phyloP scores from a whole-genome alignment of 2,888 invertebrate genomes.

The Clepsis dumicolana region DNA sequence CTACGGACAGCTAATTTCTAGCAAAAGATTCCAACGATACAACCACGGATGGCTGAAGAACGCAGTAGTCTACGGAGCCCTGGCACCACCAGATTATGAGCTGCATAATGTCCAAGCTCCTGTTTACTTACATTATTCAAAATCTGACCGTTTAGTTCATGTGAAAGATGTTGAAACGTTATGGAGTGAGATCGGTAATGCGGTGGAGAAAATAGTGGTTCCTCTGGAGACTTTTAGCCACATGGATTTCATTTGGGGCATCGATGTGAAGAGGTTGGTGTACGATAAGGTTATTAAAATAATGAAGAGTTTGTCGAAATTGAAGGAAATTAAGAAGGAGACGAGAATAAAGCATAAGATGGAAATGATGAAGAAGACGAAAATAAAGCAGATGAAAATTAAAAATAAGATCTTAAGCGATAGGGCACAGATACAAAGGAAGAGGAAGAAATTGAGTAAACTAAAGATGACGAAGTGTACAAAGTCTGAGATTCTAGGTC shows the following conservation, averaged over 20 bases:
- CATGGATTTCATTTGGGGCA: slow-evolving; percentile 88
- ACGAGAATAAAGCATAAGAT: too few relatives aligned
- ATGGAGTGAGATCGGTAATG: slow-evolving; percentile 70
- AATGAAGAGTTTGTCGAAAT: slow-evolving; percentile 55
- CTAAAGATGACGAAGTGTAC: too few relatives aligned
- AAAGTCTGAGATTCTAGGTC: too few relatives aligned
- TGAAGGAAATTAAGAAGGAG: not conserved
- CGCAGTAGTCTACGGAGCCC: slow-evolving; percentile 71
- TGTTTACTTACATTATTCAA: slow-evolving; percentile 84
- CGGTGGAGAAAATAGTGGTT: slow-evolving; percentile 78
- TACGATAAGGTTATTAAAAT: slow-evolving; percentile 79
- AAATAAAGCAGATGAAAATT: too few relatives aligned
- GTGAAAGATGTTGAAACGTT: slow-evolving; percentile 75
- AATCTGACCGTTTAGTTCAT: slow-evolving; percentile 86
- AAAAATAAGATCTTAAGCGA: too few relatives aligned
- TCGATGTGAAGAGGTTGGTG: slow-evolving; percentile 79
- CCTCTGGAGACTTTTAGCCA: slow-evolving; percentile 85
- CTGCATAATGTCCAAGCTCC: slow-evolving; percentile 79
- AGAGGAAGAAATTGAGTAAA: too few relatives aligned
- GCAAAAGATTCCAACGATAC: slow-evolving; percentile 69
- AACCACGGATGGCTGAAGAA: slow-evolving; percentile 79
- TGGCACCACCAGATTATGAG: slow-evolving; percentile 82
- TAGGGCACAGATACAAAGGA: too few relatives aligned
- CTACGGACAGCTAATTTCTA: slow-evolving; percentile 42
- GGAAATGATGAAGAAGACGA: too few relatives aligned